Conservation (phyloP, 2,113 vertebrate genomes). For the Bubalus kerabau region DNA sequence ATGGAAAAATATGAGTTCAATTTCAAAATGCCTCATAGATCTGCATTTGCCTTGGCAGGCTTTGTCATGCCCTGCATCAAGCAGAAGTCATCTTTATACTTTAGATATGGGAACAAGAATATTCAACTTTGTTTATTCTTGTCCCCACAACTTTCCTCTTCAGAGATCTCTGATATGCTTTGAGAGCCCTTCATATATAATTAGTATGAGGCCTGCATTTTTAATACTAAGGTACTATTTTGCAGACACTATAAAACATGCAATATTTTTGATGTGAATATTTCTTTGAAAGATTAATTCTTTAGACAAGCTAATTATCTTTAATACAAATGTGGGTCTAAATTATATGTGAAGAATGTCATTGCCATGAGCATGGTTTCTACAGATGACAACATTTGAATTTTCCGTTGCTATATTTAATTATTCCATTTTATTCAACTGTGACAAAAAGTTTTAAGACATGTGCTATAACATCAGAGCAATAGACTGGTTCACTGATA, state of each 20-base stretch:
- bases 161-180: neutral
- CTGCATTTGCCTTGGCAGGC: constrained; percentile 40
- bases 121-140: constrained; percentile 32
- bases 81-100: constrained; percentile 39
- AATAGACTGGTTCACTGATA: neutral
- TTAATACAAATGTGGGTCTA: neutral
- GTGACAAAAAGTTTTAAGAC: neutral
- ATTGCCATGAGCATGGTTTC: neutral
- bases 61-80: neutral
- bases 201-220: neutral
- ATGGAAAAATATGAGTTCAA: constrained; percentile 63
- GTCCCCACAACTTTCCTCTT: neutral
- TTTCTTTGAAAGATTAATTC: constrained; percentile 13
- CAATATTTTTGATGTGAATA: neutral
- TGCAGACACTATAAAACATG: neutral
- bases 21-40: constrained; percentile 68
- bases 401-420: neutral
- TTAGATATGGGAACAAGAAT: constrained; percentile 24
- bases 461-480: neutral
- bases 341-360: neutral
- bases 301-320: constrained; percentile 30
- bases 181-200: neutral
- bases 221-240: neutral
- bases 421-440: constrained; percentile 1
- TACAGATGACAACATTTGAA: neutral